These are phyloP conservation scores for Drosophila nigrodunni DNA, from an alignment of 1,140 invertebrate genomes.

Conservation along the genomic window DNA sequence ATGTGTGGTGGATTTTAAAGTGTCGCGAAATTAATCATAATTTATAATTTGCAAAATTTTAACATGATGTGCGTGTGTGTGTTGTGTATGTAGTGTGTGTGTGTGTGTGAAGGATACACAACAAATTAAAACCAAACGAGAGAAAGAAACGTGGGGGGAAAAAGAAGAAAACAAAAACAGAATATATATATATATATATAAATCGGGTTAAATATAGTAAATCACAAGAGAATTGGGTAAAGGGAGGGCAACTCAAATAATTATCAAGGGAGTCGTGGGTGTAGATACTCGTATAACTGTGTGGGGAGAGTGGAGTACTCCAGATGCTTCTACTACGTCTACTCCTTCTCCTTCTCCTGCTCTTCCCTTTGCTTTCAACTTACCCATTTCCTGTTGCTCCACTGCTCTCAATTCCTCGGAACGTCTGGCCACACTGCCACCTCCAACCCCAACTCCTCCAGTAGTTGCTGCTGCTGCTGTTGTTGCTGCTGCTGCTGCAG, in stretches of 20 bases:
- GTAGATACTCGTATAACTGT: conserved; percentile 8
- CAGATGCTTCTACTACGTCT: background rate
- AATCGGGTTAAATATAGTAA: conserved; percentile 55
- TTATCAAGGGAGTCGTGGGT: background rate
- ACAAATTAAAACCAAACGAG: conserved; percentile 52
- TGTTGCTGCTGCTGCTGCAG: conserved; percentile 29
- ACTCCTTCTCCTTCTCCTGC: background rate
- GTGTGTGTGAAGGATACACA: conserved; percentile 37
- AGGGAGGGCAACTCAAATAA: conserved; percentile 25
- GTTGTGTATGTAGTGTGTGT: conserved; percentile 38
- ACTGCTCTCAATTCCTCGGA: conserved; percentile 46
- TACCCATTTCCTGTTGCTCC: conserved; percentile 81
- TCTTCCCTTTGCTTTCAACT: conserved; percentile 38
- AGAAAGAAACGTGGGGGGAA: conserved; percentile 44
- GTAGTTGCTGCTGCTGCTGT: conserved; percentile 23
- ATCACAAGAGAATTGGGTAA: conserved; percentile 6
- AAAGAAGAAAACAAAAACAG: conserved; percentile 55
- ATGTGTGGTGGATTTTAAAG: conserved; percentile 22
- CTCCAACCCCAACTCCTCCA: background rate
- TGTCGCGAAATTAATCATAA: conserved; percentile 34
- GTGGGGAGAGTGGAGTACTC: conserved; percentile 3
- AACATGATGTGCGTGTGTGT: conserved; percentile 9
- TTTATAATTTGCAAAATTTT: conserved; percentile 15
- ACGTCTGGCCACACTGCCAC: conserved; percentile 24
- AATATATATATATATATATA: conserved; percentile 22